Evolutionary conservation across 1,140 invertebrate species (phyloP).

Genomic region (Papilio dardanus): DNA sequence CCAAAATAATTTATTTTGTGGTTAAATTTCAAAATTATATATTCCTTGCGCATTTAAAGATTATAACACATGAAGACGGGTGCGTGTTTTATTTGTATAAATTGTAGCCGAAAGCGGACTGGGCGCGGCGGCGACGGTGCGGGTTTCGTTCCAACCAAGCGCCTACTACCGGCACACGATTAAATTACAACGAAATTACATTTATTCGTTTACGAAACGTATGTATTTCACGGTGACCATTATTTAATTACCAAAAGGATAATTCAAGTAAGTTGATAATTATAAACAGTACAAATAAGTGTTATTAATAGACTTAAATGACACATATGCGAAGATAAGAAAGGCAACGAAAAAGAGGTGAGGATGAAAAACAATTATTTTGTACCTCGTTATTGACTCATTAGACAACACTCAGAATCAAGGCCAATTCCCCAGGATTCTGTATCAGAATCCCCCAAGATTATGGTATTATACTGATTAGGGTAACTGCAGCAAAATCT

Average conservation of each 20-base stretch:
- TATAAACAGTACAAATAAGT: background rate
- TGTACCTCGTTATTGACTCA: too few species aligned
- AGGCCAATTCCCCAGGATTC: too few species aligned
- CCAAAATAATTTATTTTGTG: too few species aligned
- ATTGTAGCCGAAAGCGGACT: background rate
- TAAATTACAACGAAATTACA: slow-evolving; percentile 66
- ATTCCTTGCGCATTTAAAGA: background rate
- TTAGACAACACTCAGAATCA: background rate
- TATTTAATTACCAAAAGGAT: background rate
- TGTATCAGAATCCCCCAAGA: too few species aligned
- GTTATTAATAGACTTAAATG: background rate
- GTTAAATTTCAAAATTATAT: too few species aligned
- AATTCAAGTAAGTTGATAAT: background rate
- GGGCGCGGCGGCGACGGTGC: background rate
- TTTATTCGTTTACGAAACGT: slow-evolving; percentile 45
- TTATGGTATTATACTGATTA: background rate
- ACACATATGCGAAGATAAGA: background rate
- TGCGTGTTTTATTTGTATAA: slow-evolving; percentile 8
- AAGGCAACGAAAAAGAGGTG: background rate
- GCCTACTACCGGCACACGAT: slow-evolving; percentile 50
- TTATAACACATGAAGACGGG: background rate
- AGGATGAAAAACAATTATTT: too few species aligned
- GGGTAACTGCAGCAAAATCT: background rate
- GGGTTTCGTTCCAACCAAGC: slow-evolving; percentile 40
- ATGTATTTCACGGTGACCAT: slow-evolving; percentile 28